Evolutionary conservation across 2,888 invertebrate genomes (phyloP).

Genomic region (Tholera decimalis): DNA sequence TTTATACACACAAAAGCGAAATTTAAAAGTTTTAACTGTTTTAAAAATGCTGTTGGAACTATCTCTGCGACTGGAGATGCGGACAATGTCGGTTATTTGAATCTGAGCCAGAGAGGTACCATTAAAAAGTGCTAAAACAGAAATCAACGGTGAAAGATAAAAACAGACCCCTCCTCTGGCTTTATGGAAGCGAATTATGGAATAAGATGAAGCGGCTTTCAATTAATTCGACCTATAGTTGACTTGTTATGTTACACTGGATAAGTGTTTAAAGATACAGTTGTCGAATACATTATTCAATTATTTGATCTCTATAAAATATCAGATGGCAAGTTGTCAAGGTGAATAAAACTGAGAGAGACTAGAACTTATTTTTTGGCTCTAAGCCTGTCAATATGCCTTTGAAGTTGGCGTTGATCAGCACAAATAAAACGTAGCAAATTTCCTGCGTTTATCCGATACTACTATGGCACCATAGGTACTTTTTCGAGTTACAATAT

Average conservation of each 20-base stretch:
- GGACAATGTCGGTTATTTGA: constrained; percentile 64
- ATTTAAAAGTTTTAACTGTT: constrained; percentile 45
- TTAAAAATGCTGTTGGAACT: constrained; percentile 54
- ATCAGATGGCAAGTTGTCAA: not conserved
- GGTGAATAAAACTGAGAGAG: not conserved
- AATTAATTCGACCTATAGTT: not conserved
- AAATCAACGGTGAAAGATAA: constrained; percentile 80
- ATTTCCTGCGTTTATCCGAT: too few relatives aligned
- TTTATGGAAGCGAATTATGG: constrained; percentile 32
- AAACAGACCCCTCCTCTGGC: constrained; percentile 72
- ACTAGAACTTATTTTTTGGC: too few relatives aligned
- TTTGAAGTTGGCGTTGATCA: too few relatives aligned
- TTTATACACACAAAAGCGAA: constrained; percentile 35
- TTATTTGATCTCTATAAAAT: not conserved
- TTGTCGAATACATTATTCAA: not conserved
- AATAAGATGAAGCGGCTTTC: constrained; percentile 8
- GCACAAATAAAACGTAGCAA: too few relatives aligned
- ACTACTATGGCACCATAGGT: too few relatives aligned
- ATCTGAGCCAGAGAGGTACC: constrained; percentile 70
- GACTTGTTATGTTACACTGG: not conserved
- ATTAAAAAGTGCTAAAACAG: constrained; percentile 86
- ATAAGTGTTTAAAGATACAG: not conserved
- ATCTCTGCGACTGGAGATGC: constrained; percentile 50
- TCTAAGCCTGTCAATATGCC: too few relatives aligned
- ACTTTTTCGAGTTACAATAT: too few relatives aligned